Conservation (phyloP, 2,888 invertebrate genomes). For the Candidula unifasciata region DNA sequence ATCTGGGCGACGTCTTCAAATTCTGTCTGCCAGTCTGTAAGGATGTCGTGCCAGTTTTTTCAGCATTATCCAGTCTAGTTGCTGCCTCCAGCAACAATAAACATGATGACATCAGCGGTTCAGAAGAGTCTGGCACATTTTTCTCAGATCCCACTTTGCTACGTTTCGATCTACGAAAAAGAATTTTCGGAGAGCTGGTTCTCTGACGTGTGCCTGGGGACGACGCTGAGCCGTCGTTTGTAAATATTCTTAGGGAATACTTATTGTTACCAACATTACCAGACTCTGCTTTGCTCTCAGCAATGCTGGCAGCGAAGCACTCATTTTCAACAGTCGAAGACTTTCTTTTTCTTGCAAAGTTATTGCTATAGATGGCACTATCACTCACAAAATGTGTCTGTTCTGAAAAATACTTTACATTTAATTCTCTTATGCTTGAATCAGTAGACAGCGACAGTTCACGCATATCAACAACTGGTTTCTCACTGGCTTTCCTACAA, state of each 20-base stretch:
- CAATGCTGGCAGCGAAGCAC: not conserved
- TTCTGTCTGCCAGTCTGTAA: not conserved
- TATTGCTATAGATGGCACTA: not conserved
- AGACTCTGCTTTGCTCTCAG: not conserved
- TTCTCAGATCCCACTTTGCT: conserved; percentile 9
- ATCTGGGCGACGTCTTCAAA: not conserved
- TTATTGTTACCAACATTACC: too few species aligned
- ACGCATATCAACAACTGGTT: not conserved
- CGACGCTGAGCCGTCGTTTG: not conserved
- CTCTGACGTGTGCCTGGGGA: not conserved
- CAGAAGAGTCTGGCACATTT: conserved; percentile 27
- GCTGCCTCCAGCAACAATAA: conserved; percentile 52
- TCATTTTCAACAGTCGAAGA: not conserved
- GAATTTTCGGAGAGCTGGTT: conserved; percentile 41
- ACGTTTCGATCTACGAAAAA: conserved; percentile 33
- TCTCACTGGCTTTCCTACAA: not conserved
- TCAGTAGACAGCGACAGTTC: not conserved
- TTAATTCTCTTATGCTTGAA: not conserved
- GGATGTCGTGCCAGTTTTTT: conserved; percentile 38
- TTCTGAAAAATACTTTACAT: conserved; percentile 12
- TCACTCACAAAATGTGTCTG: not conserved
- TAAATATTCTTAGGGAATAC: not conserved
- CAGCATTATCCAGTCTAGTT: conserved; percentile 51
- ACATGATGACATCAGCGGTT: conserved; percentile 51
- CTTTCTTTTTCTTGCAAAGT: conserved; percentile 32